Base-by-base conservation (phyloP, 92 coral and sea anemone species). In the Actinostola sp. region DNA sequence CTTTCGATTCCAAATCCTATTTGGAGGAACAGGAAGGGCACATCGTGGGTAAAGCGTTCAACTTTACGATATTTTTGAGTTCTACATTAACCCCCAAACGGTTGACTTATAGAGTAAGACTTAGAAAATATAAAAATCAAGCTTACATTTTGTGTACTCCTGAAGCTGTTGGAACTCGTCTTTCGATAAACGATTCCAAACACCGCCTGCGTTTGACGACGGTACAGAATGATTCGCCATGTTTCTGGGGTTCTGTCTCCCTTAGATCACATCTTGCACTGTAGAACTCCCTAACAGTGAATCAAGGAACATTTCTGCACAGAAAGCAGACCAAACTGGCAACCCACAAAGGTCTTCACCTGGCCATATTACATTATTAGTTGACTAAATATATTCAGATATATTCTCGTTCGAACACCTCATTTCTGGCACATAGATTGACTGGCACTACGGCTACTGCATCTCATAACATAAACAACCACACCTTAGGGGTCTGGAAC, bases 91-190 rank as follows among this genome's bases (percentile, higher is more conserved):
- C 60, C 29, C 54, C 33, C 51, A 68, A 35, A 68, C 60, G 60
- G 60, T 51, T 68, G 61, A 28, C 11, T 33, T 61, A 33, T 68
- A 68, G 51, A 33, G 45, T 32, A 0, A 51, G 2, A 46, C n/a
- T 29, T 68, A 68, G 12, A 28, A 68, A 50, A 19, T 11, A 44
- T 49, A 88, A 48, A 62, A 67, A 75, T 67, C 77, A 64, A 63
- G 67, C 98, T 94, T 88, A 94, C 98, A 94, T 77, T 94, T 94
- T 60, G 98, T 94, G 89, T 94, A 94, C 73, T 89, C 98, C 88
- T 94, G 98, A 31, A 94, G 95, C 93, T 94, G 97, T 53, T 94
- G 97, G 83, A 94, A 94, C 90, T 94, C 98, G 76, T 94, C 98
- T 41, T 91, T 89, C 58, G 93, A 85, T 72, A 94, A 79, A 73